Evolutionary conservation across 2,797 vertebrate genomes (phyloP).

Genomic region (Oreochromis mossambicus): DNA sequence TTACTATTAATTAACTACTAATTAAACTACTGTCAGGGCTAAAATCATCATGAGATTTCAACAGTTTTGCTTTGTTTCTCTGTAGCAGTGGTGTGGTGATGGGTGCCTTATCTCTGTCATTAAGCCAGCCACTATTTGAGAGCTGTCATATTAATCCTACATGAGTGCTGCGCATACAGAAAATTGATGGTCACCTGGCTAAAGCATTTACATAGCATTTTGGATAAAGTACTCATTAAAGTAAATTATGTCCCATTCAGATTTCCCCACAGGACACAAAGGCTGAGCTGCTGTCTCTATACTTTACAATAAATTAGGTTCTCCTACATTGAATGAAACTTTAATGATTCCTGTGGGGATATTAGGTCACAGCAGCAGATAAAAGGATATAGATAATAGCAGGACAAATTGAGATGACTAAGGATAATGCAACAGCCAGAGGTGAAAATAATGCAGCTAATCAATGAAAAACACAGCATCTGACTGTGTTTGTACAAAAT

Average conservation of each 20-base stretch:
- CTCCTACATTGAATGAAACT: conserved; percentile 25
- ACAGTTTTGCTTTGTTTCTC: background rate
- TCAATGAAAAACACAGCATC: background rate
- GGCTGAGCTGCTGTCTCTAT: background rate
- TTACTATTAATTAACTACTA: background rate
- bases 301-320: conserved; percentile 26
- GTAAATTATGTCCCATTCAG: background rate
- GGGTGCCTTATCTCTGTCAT: background rate
- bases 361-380: conserved; percentile 20
- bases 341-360: conserved; percentile 27
- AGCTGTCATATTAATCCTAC: background rate
- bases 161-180: background rate
- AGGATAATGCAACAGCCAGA: background rate
- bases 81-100: background rate
- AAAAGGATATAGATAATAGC: background rate
- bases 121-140: background rate
- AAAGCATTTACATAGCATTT: background rate
- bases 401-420: background rate
- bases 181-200: background rate
- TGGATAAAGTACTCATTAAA: background rate
- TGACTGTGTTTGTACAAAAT: background rate
- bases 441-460: background rate
- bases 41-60: background rate
- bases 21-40: background rate
- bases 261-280: background rate